Evolutionary conservation across 2,797 vertebrate species (phyloP), one percentile per base, ranked within the genome.

Genomic region (Macrochelys suwanniensis): DNA sequence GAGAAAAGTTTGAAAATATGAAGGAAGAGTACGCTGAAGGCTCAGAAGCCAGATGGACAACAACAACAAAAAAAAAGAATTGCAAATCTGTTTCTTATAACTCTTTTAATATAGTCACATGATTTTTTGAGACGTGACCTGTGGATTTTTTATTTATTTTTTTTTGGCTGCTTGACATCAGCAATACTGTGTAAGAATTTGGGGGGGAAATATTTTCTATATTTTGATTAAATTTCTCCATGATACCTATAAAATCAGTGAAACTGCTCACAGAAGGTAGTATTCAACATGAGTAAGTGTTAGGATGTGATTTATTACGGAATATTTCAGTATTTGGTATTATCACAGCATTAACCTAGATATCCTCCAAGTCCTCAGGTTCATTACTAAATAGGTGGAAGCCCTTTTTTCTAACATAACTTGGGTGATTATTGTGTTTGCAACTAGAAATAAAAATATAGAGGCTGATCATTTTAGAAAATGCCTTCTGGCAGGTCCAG

Each of bases 391-490:
- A 95, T 59, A 51, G 50, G 68, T 33, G 53, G 84, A 71, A 82
- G 87, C 85, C 84, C 53, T 82, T 94, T 76, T 80, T 51, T 84
- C 59, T 80, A 88, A 93, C 94, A 88, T 84, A 68, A 84, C 81
- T 92, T 83, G 86, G 50, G 51, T 84, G 61, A 93, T 96, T 93
- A 89, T 94, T 89, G 33, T 93, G 94, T 93, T 95, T 96, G 95
- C 87, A 96, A 94, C 94, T 95, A 94, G 91, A 79, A 86, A 85
- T 85, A 94, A 68, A 95, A 97, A 97, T 94, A 94, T 92, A 97
- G 96, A 92, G 78, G 85, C 54, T 89, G 94, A 74, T 95, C 97
- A 96, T 94, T 97, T 95, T 94, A 96, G 96, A 89, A 96, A 92
- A 96, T 92, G 89, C 96, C 94, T 97, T 97, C 95, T 97, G 95